These are phyloP conservation scores for Biston betularia DNA, from an alignment of 2,888 invertebrate genomes.

Conservation along the genomic window DNA sequence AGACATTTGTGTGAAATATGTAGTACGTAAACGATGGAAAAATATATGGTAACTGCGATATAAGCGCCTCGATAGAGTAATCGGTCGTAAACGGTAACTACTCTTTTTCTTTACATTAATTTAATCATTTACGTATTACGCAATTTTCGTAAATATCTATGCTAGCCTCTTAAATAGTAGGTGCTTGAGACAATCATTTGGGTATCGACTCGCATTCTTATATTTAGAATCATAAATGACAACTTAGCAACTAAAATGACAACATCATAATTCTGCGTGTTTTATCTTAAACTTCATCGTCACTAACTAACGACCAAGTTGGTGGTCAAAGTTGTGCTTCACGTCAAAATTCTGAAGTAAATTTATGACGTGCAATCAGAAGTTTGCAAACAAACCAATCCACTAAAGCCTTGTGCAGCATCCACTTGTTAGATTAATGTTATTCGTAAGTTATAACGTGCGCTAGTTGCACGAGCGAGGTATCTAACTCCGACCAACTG, in stretches of 20 bases:
- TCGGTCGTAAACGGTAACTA: too few relatives aligned
- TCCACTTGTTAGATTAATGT: slow-evolving; percentile 42
- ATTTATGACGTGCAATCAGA: slow-evolving; percentile 19
- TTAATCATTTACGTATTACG: too few relatives aligned
- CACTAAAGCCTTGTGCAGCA: slow-evolving; percentile 31
- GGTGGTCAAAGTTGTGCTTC: background rate
- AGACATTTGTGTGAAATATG: too few relatives aligned
- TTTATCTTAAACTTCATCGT: too few relatives aligned
- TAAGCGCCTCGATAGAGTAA: too few relatives aligned
- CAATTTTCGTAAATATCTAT: too few relatives aligned
- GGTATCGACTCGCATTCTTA: background rate
- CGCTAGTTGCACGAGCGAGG: slow-evolving; percentile 36
- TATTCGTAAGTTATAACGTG: slow-evolving; percentile 46
- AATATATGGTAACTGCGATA: too few relatives aligned
- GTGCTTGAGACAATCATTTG: too few relatives aligned
- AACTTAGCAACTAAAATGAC: background rate
- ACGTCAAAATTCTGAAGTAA: slow-evolving; percentile 6
- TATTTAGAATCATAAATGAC: background rate
- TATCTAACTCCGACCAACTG: slow-evolving; percentile 41
- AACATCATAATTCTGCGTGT: background rate
- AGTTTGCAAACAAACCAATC: slow-evolving; percentile 37
- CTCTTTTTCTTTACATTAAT: too few relatives aligned
- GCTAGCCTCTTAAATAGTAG: too few relatives aligned
- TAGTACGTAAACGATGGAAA: too few relatives aligned
- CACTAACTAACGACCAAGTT: too few relatives aligned